Base-by-base conservation (phyloP, 2,888 invertebrate genomes). In the Tyria jacobaeae region DNA sequence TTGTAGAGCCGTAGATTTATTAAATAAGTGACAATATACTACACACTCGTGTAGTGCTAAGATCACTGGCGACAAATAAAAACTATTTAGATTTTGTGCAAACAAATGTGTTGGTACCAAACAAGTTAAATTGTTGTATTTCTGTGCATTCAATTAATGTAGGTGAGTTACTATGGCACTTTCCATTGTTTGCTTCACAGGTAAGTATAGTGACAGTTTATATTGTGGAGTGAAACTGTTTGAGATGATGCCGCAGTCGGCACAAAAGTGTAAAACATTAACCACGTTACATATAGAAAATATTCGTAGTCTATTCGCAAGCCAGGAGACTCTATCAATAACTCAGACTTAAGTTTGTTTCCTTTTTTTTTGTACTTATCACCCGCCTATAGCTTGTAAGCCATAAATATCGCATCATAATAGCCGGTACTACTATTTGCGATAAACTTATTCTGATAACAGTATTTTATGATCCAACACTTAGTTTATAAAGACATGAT, bases 91-190 rank as follows among this genome's bases (percentile, higher is more conserved):
- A 76, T 71, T 73, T 75, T 75, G 76, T 73, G 70, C 66, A 78
- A 82, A 79, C 80, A 82, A 84, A 88, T 89, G 89, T 85, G 87
- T 89, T 88, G 90, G 85, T 88, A 89, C 75, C 78, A 78, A 71
- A 71, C 71, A 79, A 81, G 67, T 71, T 71, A 37, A 66, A 64
- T 69, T 63, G 57, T 59, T 34, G 57, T 55, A 41, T 34, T 67
- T 56, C 39, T 51, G 49, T 51, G 39, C 64, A 53, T 62, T 54
- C 14, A 47, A 69, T 85, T 83, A 66, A 88, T 89, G 89, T 89
- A 90, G 89, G 90, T 90, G 77, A 89, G 66, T 63, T 50, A 10
- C 31, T 39, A 17, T 52, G 31, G 31, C 58, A 44, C 44, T 31
- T 17, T 35, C 3, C 9, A 48, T 54, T 60, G 41, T 12, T 65